Evolutionary conservation across 1,140 invertebrate species (phyloP).

Genomic region (Drosophila parabipectinata): DNA sequence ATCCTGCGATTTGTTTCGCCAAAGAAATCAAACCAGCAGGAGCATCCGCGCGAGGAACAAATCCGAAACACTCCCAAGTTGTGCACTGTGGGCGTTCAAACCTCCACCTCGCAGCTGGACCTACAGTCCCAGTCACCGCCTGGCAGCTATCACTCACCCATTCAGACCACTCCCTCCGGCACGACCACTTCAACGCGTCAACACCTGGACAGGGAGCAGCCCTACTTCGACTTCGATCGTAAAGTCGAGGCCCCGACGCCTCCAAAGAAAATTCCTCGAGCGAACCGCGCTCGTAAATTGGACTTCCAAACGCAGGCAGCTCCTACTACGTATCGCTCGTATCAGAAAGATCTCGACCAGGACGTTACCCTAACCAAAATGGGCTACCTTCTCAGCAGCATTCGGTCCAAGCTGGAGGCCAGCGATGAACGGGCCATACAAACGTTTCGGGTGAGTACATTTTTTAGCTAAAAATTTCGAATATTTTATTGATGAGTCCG

Average conservation of each 20-base stretch:
- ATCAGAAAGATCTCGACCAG: slow-evolving; percentile 72
- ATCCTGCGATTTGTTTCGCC: slow-evolving; percentile 77
- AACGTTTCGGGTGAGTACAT: slow-evolving; percentile 71
- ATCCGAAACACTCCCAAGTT: slow-evolving; percentile 14
- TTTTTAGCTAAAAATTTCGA: slow-evolving; percentile 1
- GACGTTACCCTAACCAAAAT: slow-evolving; percentile 78
- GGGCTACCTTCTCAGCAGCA: slow-evolving; percentile 74
- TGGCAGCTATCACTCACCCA: slow-evolving; percentile 76
- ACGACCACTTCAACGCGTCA: slow-evolving; percentile 43
- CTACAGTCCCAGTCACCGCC: slow-evolving; percentile 70
- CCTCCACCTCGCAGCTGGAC: slow-evolving; percentile 55
- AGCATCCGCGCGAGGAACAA: background rate
- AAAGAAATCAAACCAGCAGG: slow-evolving; percentile 62
- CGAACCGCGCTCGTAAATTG: slow-evolving; percentile 64
- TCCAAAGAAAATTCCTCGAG: slow-evolving; percentile 58
- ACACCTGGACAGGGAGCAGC: slow-evolving; percentile 40
- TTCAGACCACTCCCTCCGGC: slow-evolving; percentile 63
- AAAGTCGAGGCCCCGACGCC: slow-evolving; percentile 66
- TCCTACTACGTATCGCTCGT: slow-evolving; percentile 72
- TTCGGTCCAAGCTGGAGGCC: slow-evolving; percentile 74
- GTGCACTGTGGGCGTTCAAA: slow-evolving; percentile 73
- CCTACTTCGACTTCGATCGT: slow-evolving; percentile 73
- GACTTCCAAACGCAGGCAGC: slow-evolving; percentile 51
- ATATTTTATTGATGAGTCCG: slow-evolving; percentile 19
- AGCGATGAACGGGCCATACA: slow-evolving; percentile 63